phyloP scores from a whole-genome alignment of 2,797 vertebrate species.

The Antennarius maculatus region DNA sequence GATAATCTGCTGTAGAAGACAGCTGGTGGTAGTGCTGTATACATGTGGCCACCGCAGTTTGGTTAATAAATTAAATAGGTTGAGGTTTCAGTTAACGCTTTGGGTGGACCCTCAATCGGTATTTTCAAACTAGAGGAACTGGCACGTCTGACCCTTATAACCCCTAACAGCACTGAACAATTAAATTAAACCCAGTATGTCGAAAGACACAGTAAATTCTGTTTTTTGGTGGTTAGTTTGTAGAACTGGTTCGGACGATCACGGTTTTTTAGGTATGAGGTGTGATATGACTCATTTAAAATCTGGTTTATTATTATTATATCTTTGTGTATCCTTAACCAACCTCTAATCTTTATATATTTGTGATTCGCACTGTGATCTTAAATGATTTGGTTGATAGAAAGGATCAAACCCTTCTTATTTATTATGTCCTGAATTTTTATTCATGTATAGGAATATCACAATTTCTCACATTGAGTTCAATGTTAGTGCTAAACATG shows the following conservation, averaged over 20 bases:
- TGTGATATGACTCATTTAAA: slow-evolving; percentile 13
- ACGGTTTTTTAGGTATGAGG: slow-evolving; percentile 8
- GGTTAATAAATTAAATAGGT: slow-evolving; percentile 66
- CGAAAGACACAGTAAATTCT: slow-evolving; percentile 1
- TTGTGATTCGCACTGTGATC: slow-evolving; percentile 70
- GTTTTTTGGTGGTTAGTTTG: slow-evolving; percentile 28
- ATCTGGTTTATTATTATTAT: slow-evolving; percentile 30
- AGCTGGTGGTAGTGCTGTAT: slow-evolving; percentile 24
- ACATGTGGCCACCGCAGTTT: slow-evolving; percentile 44
- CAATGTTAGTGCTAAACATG: slow-evolving; percentile 41
- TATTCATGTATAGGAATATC: slow-evolving; percentile 35
- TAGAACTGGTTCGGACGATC: slow-evolving; percentile 18
- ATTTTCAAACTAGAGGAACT: slow-evolving; percentile 30
- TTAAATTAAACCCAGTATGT: not conserved
- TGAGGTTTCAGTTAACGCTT: slow-evolving; percentile 43
- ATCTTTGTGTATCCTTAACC: slow-evolving; percentile 36
- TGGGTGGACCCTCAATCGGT: slow-evolving; percentile 9
- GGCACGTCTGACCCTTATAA: slow-evolving; percentile 3
- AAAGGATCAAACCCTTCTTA: slow-evolving; percentile 15
- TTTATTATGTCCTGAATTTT: slow-evolving; percentile 38
- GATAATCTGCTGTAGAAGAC: slow-evolving; percentile 26
- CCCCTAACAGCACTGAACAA: not conserved
- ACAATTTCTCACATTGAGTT: slow-evolving; percentile 12
- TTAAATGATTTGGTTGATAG: slow-evolving; percentile 32
- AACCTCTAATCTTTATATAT: slow-evolving; percentile 53